Evolutionary conservation across 92 coral and sea anemone genomes (phyloP).

Genomic region (Chrysogorgia sp.): DNA sequence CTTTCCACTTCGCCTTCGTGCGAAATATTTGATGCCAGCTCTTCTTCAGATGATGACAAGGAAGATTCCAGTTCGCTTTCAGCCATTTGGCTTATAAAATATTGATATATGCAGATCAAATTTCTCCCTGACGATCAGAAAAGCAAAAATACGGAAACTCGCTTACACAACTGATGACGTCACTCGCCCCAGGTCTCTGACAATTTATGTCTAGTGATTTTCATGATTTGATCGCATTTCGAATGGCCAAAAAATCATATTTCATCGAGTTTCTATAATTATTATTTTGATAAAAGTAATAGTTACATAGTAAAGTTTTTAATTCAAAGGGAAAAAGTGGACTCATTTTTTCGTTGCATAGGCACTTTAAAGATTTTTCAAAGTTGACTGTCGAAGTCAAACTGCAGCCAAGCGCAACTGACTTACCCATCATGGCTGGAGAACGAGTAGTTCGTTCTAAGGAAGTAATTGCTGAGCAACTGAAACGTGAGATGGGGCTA

Average conservation of each 20-base stretch:
- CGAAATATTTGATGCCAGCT: constrained; percentile 1
- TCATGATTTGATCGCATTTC: not conserved
- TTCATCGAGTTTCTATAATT: not conserved
- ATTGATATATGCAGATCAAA: not conserved
- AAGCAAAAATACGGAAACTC: not conserved
- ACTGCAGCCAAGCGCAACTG: constrained; percentile 19
- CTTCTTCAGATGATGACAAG: constrained; percentile 22
- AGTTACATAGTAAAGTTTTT: not conserved
- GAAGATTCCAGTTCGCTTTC: constrained; percentile 36
- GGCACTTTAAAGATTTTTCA: constrained; percentile 42
- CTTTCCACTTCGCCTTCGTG: not conserved
- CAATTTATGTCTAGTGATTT: constrained; percentile 27
- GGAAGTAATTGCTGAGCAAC: constrained; percentile 53
- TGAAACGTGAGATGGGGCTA: constrained; percentile 62
- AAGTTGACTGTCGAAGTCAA: constrained; percentile 60
- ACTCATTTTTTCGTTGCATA: constrained; percentile 40
- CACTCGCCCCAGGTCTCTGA: constrained; percentile 47
- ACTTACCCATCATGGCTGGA: constrained; percentile 5
- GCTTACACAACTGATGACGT: constrained; percentile 52
- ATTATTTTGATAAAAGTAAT: too few species aligned
- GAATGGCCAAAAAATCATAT: not conserved
- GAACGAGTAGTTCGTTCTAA: constrained; percentile 32
- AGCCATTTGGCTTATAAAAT: constrained; percentile 18
- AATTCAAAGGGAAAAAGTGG: not conserved
- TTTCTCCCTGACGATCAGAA: not conserved